Evolutionary conservation across 2,888 invertebrate genomes (phyloP).

Genomic region (Schrankia costaestrigalis): DNA sequence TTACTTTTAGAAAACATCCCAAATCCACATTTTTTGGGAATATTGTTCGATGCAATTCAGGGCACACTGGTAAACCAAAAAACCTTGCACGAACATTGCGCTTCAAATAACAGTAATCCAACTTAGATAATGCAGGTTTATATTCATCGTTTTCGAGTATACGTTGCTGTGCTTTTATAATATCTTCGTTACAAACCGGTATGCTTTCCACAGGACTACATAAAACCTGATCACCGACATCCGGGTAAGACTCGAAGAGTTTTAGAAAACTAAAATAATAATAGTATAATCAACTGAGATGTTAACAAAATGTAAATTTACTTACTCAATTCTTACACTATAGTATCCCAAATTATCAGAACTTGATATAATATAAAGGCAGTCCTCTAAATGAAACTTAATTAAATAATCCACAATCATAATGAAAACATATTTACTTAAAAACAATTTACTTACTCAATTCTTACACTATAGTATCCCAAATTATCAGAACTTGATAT

Average conservation of each 20-base stretch:
- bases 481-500: conserved; percentile 80
- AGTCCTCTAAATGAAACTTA: conserved; percentile 81
- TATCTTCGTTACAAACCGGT: conserved; percentile 82
- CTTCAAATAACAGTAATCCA: conserved; percentile 72
- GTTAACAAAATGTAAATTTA: conserved; percentile 12
- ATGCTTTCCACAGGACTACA: conserved; percentile 82
- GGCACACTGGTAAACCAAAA: conserved; percentile 84
- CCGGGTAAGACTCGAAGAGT: conserved; percentile 84
- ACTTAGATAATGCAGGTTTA: conserved; percentile 46
- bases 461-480: conserved; percentile 83
- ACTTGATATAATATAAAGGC: conserved; percentile 82
- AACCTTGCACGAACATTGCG: conserved; percentile 85
- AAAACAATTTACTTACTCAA: conserved; percentile 82
- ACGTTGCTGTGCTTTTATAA: conserved; percentile 81
- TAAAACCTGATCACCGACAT: conserved; percentile 84
- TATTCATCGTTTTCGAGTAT: conserved; percentile 67
- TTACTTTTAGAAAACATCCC: conserved; percentile 86
- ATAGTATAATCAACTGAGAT: not conserved
- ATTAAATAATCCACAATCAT: conserved; percentile 81
- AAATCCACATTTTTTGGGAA: conserved; percentile 87
- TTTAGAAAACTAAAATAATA: conserved; percentile 82
- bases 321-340: conserved; percentile 86
- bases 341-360: conserved; percentile 82
- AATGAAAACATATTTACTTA: conserved; percentile 3
- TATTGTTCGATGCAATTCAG: conserved; percentile 82